Base-by-base conservation (phyloP, 2,113 vertebrate species). In the Anolis carolinensis region DNA sequence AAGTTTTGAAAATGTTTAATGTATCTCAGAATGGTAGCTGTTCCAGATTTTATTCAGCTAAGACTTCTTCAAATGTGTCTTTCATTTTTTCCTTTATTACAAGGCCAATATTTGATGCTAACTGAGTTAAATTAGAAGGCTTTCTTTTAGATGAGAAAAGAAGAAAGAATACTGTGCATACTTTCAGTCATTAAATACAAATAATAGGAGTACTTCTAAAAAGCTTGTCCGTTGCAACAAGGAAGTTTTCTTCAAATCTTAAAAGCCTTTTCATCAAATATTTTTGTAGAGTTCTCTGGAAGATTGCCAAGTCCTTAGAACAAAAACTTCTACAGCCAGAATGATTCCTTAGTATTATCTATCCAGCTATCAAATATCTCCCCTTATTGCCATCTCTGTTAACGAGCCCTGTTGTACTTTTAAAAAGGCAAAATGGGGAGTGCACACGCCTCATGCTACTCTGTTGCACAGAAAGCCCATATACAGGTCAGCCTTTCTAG, bases 31-130 rank as follows among this genome's bases (percentile, higher is more conserved):
- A 39, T 62, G 52, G 52, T 36, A 74, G 71, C 13, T 62, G 50
- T 63, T 83, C 55, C 74, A 36, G 14, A 30, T 74, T 63, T 74
- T 44, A 74, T 18, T 59, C 14, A 74, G 36, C 55, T 74, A 74
- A 83, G 70, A 44, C 34, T 44, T 8, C 52, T 83, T 83, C 82
- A 83, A 73, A 83, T 36, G 25, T 73, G 71, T 74, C 70, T 83
- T 83, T 83, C 52, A 74, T 81, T 81, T 81, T n/a, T 23, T 5
- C 39, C 82, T 59, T 82, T 72, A 52, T 74, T 74, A 62, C 71
- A 83, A 83, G 74, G 82, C 25, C 82, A 83, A 34, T 30, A 21
- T 83, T 83, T 74, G 82, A 74, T 83, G 32, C 55, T 63, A 74
- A 27, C 10, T 30, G 71, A 83, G 71, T 73, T 62, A 73, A 83